A percentile compares a stretch with the other conserved stretches of the same genome.
These are phyloP conservation scores for Lepus oiostolus DNA, from an alignment of 2,797 vertebrate genomes.

Conservation along the genomic window DNA sequence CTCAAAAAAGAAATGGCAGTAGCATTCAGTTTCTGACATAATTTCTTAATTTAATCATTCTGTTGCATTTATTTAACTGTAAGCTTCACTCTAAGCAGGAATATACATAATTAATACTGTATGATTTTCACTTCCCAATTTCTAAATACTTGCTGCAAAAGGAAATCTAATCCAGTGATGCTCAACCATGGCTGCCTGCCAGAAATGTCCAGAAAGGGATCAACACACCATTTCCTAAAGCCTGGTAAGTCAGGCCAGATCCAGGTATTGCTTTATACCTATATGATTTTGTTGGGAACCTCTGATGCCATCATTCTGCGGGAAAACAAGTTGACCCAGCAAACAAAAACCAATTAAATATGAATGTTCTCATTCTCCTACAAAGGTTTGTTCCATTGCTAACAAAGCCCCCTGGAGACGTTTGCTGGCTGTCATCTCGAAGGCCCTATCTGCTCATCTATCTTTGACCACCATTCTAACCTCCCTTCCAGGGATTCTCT, in stretches of 20 bases:
- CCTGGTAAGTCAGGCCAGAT: neutral
- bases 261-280: neutral
- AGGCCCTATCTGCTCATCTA: neutral
- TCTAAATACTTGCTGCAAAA: neutral
- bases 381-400: neutral
- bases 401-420: neutral
- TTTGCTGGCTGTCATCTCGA: neutral
- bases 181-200: neutral
- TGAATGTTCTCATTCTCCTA: neutral
- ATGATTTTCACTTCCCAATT: neutral
- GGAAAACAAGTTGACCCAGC: neutral
- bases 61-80: neutral
- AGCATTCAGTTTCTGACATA: neutral
- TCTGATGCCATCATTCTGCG: neutral
- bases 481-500: neutral
- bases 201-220: neutral
- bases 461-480: neutral
- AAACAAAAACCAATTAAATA: neutral
- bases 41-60: neutral
- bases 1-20: neutral
- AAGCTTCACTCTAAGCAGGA: neutral
- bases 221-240: neutral
- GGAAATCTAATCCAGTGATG: neutral
- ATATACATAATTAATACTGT: neutral
- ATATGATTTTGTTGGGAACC: neutral